A percentile compares a stretch with the other conserved stretches of the same genome.
These are phyloP conservation scores for Agonopterix heracliana DNA, from an alignment of 2,888 invertebrate genomes.

Conservation along the genomic window DNA sequence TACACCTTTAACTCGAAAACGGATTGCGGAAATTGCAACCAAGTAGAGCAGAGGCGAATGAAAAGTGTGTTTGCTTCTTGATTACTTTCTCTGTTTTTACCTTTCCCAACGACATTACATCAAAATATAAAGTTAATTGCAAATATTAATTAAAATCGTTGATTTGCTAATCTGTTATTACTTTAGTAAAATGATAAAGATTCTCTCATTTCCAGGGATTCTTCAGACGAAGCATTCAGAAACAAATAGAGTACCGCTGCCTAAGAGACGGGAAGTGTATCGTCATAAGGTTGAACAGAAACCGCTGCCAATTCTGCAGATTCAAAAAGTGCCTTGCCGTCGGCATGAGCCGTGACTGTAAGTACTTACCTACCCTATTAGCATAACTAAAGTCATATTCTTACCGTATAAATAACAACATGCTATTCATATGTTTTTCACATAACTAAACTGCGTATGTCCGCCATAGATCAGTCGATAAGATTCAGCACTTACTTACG, in stretches of 20 bases:
- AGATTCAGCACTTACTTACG: background rate
- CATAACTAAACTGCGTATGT: background rate
- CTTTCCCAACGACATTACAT: no score
- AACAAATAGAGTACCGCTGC: constrained; percentile 97
- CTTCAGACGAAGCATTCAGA: constrained; percentile 96
- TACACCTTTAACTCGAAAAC: background rate
- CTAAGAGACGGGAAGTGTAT: constrained; percentile 95
- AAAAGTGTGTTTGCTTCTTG: background rate
- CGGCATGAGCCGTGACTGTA: constrained; percentile 98
- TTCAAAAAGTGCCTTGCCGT: constrained; percentile 97
- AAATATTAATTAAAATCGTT: no score
- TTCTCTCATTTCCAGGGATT: constrained; percentile 82
- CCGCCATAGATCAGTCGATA: background rate
- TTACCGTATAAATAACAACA: background rate
- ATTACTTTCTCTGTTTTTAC: background rate
- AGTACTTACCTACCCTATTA: constrained; percentile 71
- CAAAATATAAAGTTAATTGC: no score
- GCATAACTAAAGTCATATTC: background rate
- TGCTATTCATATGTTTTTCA: background rate
- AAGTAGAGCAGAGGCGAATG: no score
- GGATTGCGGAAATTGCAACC: background rate
- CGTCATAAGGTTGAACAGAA: constrained; percentile 94
- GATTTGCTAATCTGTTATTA: no score
- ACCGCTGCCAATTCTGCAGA: constrained; percentile 96
- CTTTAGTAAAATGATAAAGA: no score